These are phyloP conservation scores for Poecilia latipinna DNA, from an alignment of 2,113 vertebrate genomes.

Conservation along the genomic window DNA sequence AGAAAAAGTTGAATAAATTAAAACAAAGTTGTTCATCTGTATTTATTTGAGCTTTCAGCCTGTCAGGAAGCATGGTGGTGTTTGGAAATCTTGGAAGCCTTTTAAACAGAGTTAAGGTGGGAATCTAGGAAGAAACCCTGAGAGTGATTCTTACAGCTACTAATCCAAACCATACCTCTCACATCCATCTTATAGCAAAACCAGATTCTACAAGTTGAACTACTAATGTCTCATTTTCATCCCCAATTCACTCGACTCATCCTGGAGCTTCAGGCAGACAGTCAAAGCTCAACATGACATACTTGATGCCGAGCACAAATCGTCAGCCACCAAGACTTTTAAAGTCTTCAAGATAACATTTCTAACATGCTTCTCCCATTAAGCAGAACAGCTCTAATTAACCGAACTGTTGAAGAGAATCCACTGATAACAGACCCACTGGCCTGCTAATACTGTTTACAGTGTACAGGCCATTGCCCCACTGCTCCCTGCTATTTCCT, in stretches of 20 bases:
- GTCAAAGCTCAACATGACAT: not conserved
- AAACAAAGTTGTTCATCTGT: not conserved
- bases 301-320: constrained; percentile 5
- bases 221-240: not conserved
- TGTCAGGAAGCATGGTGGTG: too few relatives aligned
- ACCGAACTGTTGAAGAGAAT: constrained; percentile 26
- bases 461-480: constrained; percentile 52
- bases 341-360: not conserved
- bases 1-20: not conserved
- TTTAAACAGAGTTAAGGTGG: too few relatives aligned
- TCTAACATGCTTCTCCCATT: constrained; percentile 15
- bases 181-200: too few relatives aligned
- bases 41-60: not conserved
- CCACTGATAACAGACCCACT: constrained; percentile 33
- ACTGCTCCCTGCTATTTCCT: constrained; percentile 24
- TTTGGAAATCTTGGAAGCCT: too few relatives aligned
- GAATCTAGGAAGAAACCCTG: too few relatives aligned
- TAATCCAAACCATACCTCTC: too few relatives aligned
- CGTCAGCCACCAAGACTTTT: constrained; percentile 8
- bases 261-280: not conserved
- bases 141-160: too few relatives aligned
- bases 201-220: not conserved
- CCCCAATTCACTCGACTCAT: not conserved
- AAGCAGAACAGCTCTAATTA: constrained; percentile 32
- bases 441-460: constrained; percentile 52